Evolutionary conservation across 2,888 invertebrate genomes (phyloP), one percentile per base, ranked within the genome.

Genomic region (Asteroscopus sphinx): DNA sequence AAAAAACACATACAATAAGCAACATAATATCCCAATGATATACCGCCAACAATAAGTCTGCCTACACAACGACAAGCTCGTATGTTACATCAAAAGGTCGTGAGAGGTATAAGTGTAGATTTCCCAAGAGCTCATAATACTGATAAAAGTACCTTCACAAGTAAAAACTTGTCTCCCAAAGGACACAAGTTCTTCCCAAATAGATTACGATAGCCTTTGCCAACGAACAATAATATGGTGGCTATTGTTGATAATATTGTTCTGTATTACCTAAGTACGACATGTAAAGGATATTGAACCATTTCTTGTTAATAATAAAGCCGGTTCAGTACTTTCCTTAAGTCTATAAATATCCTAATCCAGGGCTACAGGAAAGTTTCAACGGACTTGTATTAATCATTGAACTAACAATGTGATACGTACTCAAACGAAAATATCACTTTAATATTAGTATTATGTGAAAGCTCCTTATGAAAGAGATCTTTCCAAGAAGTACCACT

Each of bases 71-170:
- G 42, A 37, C 28, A 45, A 33, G 3, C 53, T 57, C 62, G 15
- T 69, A 69, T 45, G 64, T 65, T 61, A 72, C 52, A 63, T 56
- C 57, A 59, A 64, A 63, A 74, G 63, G 57, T 64, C 60, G 70
- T 68, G 76, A 64, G 69, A 61, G 71, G 67, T 71, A 68, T 70
- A 84, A 83, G 80, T 82, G 82, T 79, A 86, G 83, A 88, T 88
- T 88, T 88, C 88, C 88, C 88, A 52, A 15, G 88, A 80, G 88
- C 55, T 79, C 73, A 77, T 83, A 83, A 82, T 68, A 81, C 77
- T 80, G 80, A 82, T 87, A 86, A 86, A 88, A 88, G 82, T 85
- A 83, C 83, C 82, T 82, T 78, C 73, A 75, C 74, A 77, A 86
- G 81, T 83, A 82, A 83, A 86, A 87, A 87, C 81, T 87, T 86